Conservation (phyloP, 2,888 invertebrate genomes). For the Athalia rosae region DNA sequence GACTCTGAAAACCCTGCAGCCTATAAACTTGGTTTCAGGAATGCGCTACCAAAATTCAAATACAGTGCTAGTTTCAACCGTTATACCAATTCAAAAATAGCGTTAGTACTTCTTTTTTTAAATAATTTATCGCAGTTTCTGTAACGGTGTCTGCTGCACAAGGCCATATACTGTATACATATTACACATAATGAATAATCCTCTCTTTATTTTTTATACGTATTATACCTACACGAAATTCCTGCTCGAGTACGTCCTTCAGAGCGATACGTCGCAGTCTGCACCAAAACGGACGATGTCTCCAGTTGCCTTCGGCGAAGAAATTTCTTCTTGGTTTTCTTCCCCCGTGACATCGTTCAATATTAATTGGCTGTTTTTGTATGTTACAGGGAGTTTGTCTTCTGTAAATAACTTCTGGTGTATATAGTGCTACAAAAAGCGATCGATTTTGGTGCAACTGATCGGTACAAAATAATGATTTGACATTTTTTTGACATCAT, state of each 20-base stretch:
- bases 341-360: constrained; percentile 50
- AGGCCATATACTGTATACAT: neutral
- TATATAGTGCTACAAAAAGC: too few relatives aligned
- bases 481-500: neutral
- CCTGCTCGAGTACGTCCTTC: neutral
- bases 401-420: neutral
- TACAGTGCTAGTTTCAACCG: too few relatives aligned
- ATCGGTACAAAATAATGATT: neutral
- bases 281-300: neutral
- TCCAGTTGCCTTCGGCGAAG: neutral
- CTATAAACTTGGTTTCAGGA: too few relatives aligned
- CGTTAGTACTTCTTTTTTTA: too few relatives aligned
- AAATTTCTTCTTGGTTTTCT: constrained; percentile 50
- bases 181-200: neutral
- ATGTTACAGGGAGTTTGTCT: neutral
- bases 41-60: too few relatives aligned
- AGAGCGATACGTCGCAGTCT: neutral
- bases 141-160: neutral
- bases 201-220: neutral
- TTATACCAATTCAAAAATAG: too few relatives aligned
- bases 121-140: too few relatives aligned
- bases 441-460: too few relatives aligned
- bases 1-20: too few relatives aligned
- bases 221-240: neutral
- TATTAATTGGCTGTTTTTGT: neutral